Evolutionary conservation across 2,113 vertebrate species (phyloP).

Genomic region (Emydura subglobosa): DNA sequence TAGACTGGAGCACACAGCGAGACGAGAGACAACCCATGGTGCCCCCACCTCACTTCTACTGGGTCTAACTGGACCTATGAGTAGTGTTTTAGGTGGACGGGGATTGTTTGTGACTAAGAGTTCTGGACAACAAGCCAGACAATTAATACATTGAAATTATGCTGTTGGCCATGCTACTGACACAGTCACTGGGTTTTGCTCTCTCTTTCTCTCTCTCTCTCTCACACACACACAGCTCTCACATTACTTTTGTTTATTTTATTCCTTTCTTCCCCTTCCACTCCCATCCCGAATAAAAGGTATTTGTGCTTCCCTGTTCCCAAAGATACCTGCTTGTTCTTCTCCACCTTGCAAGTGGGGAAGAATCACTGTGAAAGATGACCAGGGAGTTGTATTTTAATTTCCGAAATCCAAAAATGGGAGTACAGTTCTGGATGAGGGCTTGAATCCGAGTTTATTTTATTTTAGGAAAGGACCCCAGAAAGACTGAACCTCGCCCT

Average conservation of each 20-base stretch:
- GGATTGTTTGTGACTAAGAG: neutral
- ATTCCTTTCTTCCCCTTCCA: neutral
- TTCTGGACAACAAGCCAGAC: neutral
- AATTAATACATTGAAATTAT: neutral
- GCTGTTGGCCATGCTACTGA: too few relatives aligned
- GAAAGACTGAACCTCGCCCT: neutral
- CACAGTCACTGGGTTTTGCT: too few relatives aligned
- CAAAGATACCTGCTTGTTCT: neutral
- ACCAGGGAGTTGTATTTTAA: neutral
- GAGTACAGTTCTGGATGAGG: accelerated
- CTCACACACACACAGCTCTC: neutral
- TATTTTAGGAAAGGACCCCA: neutral
- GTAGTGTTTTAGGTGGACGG: neutral
- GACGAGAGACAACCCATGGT: neutral
- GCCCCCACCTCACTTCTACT: too few relatives aligned
- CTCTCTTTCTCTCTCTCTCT: too few relatives aligned
- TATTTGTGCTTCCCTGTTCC: accelerated
- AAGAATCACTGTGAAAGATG: neutral
- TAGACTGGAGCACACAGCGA: neutral
- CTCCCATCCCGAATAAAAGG: neutral
- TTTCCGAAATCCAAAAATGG: neutral
- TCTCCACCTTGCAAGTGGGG: neutral
- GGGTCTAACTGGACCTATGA: neutral
- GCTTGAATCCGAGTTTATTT: neutral
- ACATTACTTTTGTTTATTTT: neutral